phyloP scores from a whole-genome alignment of 2,113 vertebrate genomes.

The Micronycteris hirsuta region DNA sequence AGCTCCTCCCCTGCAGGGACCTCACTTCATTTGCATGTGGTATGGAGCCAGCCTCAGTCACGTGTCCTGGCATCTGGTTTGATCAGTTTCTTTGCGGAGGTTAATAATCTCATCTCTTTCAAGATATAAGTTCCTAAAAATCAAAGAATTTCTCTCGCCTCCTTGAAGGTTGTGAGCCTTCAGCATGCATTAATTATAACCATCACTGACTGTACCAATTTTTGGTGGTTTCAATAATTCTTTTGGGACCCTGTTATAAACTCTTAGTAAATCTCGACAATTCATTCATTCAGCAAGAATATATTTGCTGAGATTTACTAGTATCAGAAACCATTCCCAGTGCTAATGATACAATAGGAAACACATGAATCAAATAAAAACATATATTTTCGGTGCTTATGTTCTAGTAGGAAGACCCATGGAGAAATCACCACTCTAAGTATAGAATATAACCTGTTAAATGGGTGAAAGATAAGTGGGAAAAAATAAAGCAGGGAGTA shows the following conservation, averaged over 20 bases:
- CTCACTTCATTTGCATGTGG: neutral
- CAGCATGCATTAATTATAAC: neutral
- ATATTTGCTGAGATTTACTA: neutral
- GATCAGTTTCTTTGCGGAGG: neutral
- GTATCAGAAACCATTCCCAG: neutral
- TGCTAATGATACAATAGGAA: neutral
- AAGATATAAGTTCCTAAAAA: neutral
- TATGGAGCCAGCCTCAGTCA: neutral
- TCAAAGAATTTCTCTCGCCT: neutral
- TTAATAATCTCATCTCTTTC: neutral
- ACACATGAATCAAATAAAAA: neutral
- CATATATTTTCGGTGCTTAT: neutral
- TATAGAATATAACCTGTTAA: no score
- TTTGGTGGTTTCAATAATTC: neutral
- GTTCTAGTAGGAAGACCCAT: neutral
- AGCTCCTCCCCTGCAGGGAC: neutral
- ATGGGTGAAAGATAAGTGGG: neutral
- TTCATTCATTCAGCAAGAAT: neutral
- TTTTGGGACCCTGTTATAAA: neutral
- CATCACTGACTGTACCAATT: neutral
- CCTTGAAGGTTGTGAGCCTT: neutral
- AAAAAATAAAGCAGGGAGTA: neutral
- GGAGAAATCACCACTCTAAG: neutral
- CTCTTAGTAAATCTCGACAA: neutral
- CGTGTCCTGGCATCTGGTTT: neutral